Base-by-base conservation (phyloP, 2,888 invertebrate species). In the Psylliodes chrysocephalus region DNA sequence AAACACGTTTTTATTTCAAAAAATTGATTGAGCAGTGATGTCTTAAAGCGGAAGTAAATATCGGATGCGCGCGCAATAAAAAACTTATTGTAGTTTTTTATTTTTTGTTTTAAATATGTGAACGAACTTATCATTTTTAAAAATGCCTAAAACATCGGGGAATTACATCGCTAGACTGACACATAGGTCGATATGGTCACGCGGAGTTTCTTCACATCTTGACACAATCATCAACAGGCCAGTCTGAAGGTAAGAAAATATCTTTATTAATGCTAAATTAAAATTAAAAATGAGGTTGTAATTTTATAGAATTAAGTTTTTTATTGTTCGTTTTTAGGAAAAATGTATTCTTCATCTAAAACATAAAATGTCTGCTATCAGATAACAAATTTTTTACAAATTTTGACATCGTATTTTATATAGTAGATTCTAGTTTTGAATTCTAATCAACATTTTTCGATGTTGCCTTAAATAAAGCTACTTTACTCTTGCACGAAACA, bases 181-280 rank as follows among this genome's bases (percentile, higher is more conserved):
- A 25, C 4, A 38, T 10, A 22, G 40, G 15, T 22, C 17, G 42
- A 28, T 7, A 17, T 17, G 42, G 18, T 42, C 12, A 15, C 8
- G 35, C 18, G 25, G 42, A 12, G 6, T 12, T 12, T 14, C 12
- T 12, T 7, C 17, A 12, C 47, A 12, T n/a, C 22, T 25, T 25
- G 8, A 7, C n/a, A 12, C 25, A 47, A 2, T 47, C 25, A 22
- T 42, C 54, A 42, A 17, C 42, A 40, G 28, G n/a, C 42, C 54
- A 14, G 28, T 28, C 33, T 42, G 42, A 54, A 54, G 54, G 54
- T 54, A 28, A 54, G 40, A n/a, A 6, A 10, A 33, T 33, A 25
- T 25, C n/a, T n/a, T n/a, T n/a, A n/a, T n/a, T n/a, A n/a, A n/a
- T n/a, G n/a, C n/a, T n/a, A n/a, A n/a, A n/a, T n/a, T n/a, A n/a